These are phyloP conservation scores for Saccopteryx bilineata DNA, from an alignment of 2,113 vertebrate species.

Conservation along the genomic window DNA sequence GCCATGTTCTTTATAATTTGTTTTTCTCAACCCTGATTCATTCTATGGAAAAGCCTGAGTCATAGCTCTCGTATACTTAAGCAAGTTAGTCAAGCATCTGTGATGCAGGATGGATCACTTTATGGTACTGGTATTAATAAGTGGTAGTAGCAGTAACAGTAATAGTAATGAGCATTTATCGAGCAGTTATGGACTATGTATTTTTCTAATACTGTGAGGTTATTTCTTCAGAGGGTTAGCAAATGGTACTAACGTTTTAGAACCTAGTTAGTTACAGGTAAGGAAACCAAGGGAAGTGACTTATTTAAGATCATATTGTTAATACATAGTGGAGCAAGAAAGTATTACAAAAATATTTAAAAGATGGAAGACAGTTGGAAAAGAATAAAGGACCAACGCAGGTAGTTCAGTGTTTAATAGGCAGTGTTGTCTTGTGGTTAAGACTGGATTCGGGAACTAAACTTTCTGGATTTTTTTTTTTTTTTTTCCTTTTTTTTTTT, in stretches of 20 bases:
- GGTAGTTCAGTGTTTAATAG: neutral
- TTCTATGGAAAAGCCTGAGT: neutral
- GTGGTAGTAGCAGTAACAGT: neutral
- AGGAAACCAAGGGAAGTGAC: neutral
- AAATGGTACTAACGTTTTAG: neutral
- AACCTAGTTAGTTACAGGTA: neutral
- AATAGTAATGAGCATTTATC: neutral
- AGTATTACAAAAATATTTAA: neutral
- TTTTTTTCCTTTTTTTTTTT: no score
- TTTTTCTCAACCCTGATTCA: slow-evolving; percentile 24
- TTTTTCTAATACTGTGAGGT: neutral
- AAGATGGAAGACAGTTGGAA: neutral
- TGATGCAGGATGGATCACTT: neutral
- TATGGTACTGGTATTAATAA: neutral
- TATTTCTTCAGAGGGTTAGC: slow-evolving; percentile 35
- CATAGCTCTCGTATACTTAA: neutral
- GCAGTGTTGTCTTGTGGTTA: neutral
- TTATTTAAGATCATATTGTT: neutral
- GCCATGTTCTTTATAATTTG: slow-evolving; percentile 17
- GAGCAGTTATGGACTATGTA: neutral
- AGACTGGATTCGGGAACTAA: neutral
- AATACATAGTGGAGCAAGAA: neutral
- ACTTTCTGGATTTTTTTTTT: slow-evolving; percentile 16
- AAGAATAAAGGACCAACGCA: neutral
- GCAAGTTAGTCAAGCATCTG: neutral